These are phyloP conservation scores for Pantherophis guttatus DNA, from an alignment of 2,113 vertebrate species.

Conservation along the genomic window DNA sequence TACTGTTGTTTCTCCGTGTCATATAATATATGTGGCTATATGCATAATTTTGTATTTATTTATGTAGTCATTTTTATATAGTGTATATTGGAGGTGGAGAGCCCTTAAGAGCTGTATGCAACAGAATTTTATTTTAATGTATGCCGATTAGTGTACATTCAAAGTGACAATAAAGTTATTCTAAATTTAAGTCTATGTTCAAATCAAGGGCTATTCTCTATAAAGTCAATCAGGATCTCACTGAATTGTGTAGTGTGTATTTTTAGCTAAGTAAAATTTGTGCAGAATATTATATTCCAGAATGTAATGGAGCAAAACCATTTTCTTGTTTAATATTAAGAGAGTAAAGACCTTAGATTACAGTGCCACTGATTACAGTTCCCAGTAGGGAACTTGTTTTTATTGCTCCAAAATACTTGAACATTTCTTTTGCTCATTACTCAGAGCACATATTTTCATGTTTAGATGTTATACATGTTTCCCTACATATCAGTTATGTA, in stretches of 20 bases:
- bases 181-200: background rate
- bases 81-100: too few species aligned
- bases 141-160: too few species aligned
- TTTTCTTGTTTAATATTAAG: background rate
- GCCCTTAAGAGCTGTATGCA: too few species aligned
- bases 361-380: background rate
- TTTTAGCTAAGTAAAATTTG: background rate
- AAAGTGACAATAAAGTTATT: too few species aligned
- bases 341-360: background rate
- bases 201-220: background rate
- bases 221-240: background rate
- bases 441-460: background rate
- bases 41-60: too few species aligned
- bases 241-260: background rate
- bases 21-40: too few species aligned
- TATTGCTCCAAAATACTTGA: background rate
- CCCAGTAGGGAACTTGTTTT: background rate
- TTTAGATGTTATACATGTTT: background rate
- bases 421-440: background rate
- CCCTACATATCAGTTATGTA: background rate
- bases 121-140: too few species aligned
- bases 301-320: background rate
- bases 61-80: too few species aligned
- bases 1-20: too few species aligned
- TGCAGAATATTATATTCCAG: background rate